A percentile compares a stretch with the other conserved stretches of the same genome.
Conservation (phyloP, 2,888 invertebrate species). For the Cephus sareptanus region DNA sequence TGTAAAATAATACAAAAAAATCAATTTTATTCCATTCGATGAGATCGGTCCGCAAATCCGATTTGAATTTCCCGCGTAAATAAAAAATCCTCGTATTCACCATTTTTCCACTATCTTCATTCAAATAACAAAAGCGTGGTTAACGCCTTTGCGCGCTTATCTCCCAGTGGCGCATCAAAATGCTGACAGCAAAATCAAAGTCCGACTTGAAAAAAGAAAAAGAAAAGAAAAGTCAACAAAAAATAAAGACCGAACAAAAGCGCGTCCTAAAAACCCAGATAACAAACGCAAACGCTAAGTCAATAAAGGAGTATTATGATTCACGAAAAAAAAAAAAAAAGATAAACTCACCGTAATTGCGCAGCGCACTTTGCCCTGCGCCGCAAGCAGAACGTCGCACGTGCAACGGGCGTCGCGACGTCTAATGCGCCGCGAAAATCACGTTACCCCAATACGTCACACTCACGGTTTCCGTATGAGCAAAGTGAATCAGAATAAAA, state of each 20-base stretch:
- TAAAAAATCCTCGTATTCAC: too few relatives aligned
- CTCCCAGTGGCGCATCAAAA: background rate
- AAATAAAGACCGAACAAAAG: background rate
- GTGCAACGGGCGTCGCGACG: constrained; percentile 26
- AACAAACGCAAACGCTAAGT: constrained; percentile 37
- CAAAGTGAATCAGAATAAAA: too few relatives aligned
- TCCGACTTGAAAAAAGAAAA: background rate
- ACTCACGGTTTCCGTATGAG: too few relatives aligned
- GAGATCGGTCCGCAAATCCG: too few relatives aligned
- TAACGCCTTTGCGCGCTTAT: background rate
- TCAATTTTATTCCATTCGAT: too few relatives aligned
- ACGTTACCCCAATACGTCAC: too few relatives aligned
- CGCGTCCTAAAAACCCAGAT: constrained; percentile 39
- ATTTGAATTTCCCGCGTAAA: too few relatives aligned
- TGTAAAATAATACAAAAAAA: too few relatives aligned
- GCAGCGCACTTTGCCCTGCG: constrained; percentile 59
- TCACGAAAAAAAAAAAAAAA: constrained; percentile 45
- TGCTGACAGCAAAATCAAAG: too few relatives aligned
- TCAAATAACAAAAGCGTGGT: too few relatives aligned
- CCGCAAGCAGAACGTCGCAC: constrained; percentile 35
- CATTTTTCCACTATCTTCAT: too few relatives aligned
- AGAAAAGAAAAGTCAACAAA: background rate
- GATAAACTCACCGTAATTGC: constrained; percentile 62
- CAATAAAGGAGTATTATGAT: constrained; percentile 56
- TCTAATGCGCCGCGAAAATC: background rate